phyloP scores from a whole-genome alignment of 2,113 vertebrate species.

The Symphodus melops region DNA sequence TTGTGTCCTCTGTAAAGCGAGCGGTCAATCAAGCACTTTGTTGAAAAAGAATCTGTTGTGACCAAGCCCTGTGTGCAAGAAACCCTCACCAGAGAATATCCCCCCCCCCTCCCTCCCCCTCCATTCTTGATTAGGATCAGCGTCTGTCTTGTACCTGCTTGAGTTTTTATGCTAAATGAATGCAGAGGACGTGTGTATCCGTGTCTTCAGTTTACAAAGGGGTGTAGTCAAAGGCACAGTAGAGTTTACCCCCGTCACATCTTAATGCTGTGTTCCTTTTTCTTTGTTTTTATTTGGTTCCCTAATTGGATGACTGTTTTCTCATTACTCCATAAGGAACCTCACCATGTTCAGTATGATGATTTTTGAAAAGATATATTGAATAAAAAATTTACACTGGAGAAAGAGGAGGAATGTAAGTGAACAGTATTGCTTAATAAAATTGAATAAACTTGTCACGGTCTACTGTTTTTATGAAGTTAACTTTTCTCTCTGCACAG shows the following conservation, averaged over 20 bases:
- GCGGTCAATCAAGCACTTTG: slow-evolving; percentile 85
- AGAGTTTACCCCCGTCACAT: slow-evolving; percentile 47
- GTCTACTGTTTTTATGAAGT: background rate
- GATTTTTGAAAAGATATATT: slow-evolving; percentile 75
- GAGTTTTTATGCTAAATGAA: slow-evolving; percentile 58
- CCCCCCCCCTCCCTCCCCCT: background rate
- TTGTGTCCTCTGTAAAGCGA: slow-evolving; percentile 72
- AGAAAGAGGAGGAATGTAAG: slow-evolving; percentile 80
- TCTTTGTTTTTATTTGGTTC: slow-evolving; percentile 55
- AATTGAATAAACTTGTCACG: slow-evolving; percentile 75
- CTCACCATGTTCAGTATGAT: slow-evolving; percentile 70
- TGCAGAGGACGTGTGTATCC: slow-evolving; percentile 51
- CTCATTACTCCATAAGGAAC: slow-evolving; percentile 66
- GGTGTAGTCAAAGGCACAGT: slow-evolving; percentile 67
- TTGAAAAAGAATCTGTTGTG: slow-evolving; percentile 62
- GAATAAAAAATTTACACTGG: slow-evolving; percentile 83
- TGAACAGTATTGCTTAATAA: slow-evolving; percentile 86
- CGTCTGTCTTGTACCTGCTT: slow-evolving; percentile 69
- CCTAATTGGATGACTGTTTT: slow-evolving; percentile 63
- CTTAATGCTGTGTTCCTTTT: slow-evolving; percentile 67
- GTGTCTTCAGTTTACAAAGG: slow-evolving; percentile 73
- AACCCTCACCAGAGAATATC: slow-evolving; percentile 52
- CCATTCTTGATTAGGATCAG: slow-evolving; percentile 28
- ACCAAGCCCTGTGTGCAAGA: slow-evolving; percentile 61
- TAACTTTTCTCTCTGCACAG: background rate